Percentiles rank a stretch among this genome's conserved stretches.
phyloP scores from a whole-genome alignment of 2,888 invertebrate genomes.

The Cabera pusaria region DNA sequence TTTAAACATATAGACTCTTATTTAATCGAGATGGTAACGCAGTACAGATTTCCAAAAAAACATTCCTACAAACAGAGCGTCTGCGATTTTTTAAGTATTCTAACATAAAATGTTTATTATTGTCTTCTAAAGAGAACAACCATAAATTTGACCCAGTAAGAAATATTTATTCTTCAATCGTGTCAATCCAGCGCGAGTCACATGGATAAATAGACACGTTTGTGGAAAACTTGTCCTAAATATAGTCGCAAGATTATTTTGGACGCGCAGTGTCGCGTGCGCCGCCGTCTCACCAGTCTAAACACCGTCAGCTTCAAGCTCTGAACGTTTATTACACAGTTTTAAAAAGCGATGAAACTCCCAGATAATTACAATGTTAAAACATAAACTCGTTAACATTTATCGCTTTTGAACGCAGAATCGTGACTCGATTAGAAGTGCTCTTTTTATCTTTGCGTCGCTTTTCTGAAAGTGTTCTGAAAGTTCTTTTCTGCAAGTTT shows the following conservation, averaged over 20 bases:
- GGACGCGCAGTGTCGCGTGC: constrained; percentile 65
- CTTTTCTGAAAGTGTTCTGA: no score
- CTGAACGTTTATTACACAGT: constrained; percentile 58
- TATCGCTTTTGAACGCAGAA: constrained; percentile 28
- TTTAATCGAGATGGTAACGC: no score
- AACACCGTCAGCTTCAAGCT: constrained; percentile 59
- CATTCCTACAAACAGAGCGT: no score
- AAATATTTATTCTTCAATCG: constrained; percentile 3
- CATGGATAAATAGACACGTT: constrained; percentile 73
- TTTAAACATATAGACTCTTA: no score
- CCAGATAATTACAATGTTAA: constrained; percentile 45
- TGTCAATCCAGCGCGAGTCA: constrained; percentile 30
- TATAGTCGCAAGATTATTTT: constrained; percentile 76
- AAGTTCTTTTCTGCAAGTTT: no score
- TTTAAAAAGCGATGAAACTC: constrained; percentile 52
- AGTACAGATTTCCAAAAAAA: no score
- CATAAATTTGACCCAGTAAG: no score
- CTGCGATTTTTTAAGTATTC: no score
- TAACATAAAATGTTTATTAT: no score
- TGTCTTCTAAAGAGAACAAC: no score
- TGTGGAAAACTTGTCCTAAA: constrained; percentile 76
- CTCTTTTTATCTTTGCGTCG: no score
- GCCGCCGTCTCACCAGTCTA: constrained; percentile 64
- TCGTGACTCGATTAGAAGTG: no score
- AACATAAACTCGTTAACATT: constrained; percentile 47